Percentiles rank a stretch among this genome's conserved stretches.
Conservation (phyloP, 1,140 invertebrate genomes). For the Saccostrea cuccullata region DNA sequence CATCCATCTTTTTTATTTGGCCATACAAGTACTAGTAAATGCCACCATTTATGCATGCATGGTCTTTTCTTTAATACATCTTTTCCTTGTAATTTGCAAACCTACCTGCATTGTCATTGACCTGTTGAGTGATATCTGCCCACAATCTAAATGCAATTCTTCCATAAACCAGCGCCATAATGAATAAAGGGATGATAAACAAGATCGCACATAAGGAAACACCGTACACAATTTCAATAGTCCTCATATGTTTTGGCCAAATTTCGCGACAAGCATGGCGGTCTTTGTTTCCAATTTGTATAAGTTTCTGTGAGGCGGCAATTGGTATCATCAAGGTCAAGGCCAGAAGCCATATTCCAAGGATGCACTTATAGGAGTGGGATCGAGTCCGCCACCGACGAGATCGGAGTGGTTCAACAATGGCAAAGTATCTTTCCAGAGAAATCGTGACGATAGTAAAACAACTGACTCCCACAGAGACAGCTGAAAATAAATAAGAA, state of each 20-base stretch:
- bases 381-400: slow-evolving; percentile 91
- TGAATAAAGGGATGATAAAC: slow-evolving; percentile 86
- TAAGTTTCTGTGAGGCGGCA: slow-evolving; percentile 83
- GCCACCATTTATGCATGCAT: no score
- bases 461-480: slow-evolving; percentile 90
- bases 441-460: slow-evolving; percentile 95
- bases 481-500: slow-evolving; percentile 83
- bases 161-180: slow-evolving; percentile 82
- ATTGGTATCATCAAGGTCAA: slow-evolving; percentile 83
- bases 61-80: no score
- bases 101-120: slow-evolving; percentile 23
- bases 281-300: neutral
- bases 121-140: slow-evolving; percentile 28
- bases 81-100: no score
- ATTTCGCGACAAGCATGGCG: slow-evolving; percentile 77
- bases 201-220: slow-evolving; percentile 86
- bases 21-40: no score
- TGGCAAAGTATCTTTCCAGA: slow-evolving; percentile 93
- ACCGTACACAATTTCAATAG: slow-evolving; percentile 85
- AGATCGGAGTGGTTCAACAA: slow-evolving; percentile 87
- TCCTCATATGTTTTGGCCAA: slow-evolving; percentile 62
- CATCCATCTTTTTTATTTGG: no score
- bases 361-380: slow-evolving; percentile 88
- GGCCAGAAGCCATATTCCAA: slow-evolving; percentile 69
- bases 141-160: slow-evolving; percentile 81